Conservation (phyloP, 2,888 invertebrate genomes). For the Zelleria hepariella region DNA sequence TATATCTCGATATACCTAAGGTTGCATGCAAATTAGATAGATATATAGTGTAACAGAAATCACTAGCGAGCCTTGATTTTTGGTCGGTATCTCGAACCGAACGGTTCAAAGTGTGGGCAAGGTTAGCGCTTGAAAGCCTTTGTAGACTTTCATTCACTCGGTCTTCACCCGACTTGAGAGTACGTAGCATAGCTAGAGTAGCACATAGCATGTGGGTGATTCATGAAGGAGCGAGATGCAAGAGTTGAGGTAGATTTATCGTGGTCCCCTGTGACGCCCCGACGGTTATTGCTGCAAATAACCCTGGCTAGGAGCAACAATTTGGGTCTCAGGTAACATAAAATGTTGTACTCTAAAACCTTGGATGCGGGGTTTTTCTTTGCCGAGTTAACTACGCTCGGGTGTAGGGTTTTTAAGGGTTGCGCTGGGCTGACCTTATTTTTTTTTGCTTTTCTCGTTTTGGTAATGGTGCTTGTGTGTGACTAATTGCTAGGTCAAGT, state of each 20-base stretch:
- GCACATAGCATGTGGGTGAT: conserved; percentile 27
- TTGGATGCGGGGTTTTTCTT: not conserved
- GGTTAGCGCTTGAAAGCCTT: too few species aligned
- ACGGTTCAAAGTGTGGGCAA: too few species aligned
- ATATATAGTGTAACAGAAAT: too few species aligned
- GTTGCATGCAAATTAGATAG: too few species aligned
- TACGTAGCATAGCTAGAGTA: not conserved
- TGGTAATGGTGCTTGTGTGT: not conserved
- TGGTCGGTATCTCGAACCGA: too few species aligned
- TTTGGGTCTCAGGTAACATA: conserved; percentile 3
- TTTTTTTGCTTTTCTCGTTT: not conserved
- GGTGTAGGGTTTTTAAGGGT: not conserved
- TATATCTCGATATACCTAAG: too few species aligned
- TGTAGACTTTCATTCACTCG: not conserved
- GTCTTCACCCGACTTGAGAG: not conserved
- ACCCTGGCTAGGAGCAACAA: conserved; percentile 14
- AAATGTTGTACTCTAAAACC: not conserved
- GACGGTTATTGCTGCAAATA: conserved; percentile 56
- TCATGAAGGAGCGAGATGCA: conserved; percentile 38
- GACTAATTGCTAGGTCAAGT: not conserved
- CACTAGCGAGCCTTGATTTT: too few species aligned
- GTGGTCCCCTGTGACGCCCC: conserved; percentile 37
- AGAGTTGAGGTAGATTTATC: conserved; percentile 48
- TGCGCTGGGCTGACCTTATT: not conserved
- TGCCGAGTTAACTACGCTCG: not conserved